Evolutionary conservation across 2,888 invertebrate species (phyloP), one percentile per base, ranked within the genome.

Genomic region (Pterobdella sp.): DNA sequence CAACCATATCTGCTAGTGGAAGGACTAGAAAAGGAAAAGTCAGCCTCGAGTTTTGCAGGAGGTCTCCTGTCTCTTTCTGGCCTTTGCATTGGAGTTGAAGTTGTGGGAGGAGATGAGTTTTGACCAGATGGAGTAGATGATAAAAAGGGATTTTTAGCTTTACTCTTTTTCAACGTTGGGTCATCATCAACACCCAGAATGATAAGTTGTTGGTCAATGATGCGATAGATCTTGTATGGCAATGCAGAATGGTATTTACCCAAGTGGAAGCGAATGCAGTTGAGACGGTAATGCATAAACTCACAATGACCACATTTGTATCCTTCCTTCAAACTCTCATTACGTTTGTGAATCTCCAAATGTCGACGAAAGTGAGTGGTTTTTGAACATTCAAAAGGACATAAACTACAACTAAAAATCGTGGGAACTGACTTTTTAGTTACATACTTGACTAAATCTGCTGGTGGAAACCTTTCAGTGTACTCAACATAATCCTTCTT

Each of bases 231-330:
- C 69, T 42, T 49, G 69, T 74, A 49, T 0, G 74, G 74, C 18
- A 37, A n/a, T 22, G 56, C 69, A 18, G 60, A 68, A 36, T 74
- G 74, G 65, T 75, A 75, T 65, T 74, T 75, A 2, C 73, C 73
- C 14, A 75, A 60, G 64, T 75, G 75, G 32, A 74, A 75, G 67
- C 74, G 72, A 42, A 75, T 74, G 68, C 73, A 72, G 65, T 73
- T 72, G 60, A 73, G 71, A 18, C 72, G 69, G 35, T 66, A 52
- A 65, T 74, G 74, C 37, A 42, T 52, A 56, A 72, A 74, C 72
- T 75, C 64, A 63, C 75, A 75, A 60, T 75, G 74, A 10, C 72
- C 73, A 36, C 75, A 75, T 31, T 63, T 64, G 67, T 75, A 75
- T 31, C 75, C 75, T 31, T 75, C 74, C 7, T 35, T 72, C 29